Evolutionary conservation across 2,888 invertebrate species (phyloP).

Genomic region (Hypsopygia costalis): DNA sequence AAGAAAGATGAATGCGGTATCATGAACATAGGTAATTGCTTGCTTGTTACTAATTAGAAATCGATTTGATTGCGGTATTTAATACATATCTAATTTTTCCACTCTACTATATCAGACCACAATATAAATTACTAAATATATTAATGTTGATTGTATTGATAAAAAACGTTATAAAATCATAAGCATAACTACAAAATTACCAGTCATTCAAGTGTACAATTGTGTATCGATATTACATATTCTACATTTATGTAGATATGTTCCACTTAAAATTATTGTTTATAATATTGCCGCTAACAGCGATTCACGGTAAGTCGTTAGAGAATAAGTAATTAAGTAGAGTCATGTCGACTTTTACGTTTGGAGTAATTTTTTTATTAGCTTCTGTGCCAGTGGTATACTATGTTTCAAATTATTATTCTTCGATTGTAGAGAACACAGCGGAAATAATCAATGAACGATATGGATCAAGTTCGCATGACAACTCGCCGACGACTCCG

Average conservation of each 20-base stretch:
- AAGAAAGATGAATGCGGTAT: too few relatives aligned
- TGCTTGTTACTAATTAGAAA: too few relatives aligned
- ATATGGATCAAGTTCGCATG: not conserved
- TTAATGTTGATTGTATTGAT: conserved; percentile 1
- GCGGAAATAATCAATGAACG: conserved; percentile 9
- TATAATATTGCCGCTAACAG: conserved; percentile 28
- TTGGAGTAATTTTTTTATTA: not conserved
- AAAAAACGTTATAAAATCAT: conserved; percentile 2
- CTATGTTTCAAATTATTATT: not conserved
- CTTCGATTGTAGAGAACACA: conserved; percentile 18
- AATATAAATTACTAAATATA: not conserved
- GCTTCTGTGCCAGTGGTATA: not conserved
- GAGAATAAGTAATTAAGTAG: not conserved
- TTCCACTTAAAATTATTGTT: conserved; percentile 27
- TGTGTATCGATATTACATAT: conserved; percentile 1
- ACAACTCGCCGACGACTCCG: not conserved
- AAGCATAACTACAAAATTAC: conserved; percentile 5
- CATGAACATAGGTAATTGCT: too few relatives aligned
- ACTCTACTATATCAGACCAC: not conserved
- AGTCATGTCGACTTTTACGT: not conserved
- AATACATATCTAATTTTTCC: too few relatives aligned
- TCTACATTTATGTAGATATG: conserved; percentile 13
- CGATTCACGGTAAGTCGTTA: conserved; percentile 1
- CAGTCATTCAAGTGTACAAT: conserved; percentile 27
- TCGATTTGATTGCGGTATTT: too few relatives aligned